These are phyloP conservation scores for Xanthorhoe designata DNA, from an alignment of 2,888 invertebrate species.

Conservation along the genomic window DNA sequence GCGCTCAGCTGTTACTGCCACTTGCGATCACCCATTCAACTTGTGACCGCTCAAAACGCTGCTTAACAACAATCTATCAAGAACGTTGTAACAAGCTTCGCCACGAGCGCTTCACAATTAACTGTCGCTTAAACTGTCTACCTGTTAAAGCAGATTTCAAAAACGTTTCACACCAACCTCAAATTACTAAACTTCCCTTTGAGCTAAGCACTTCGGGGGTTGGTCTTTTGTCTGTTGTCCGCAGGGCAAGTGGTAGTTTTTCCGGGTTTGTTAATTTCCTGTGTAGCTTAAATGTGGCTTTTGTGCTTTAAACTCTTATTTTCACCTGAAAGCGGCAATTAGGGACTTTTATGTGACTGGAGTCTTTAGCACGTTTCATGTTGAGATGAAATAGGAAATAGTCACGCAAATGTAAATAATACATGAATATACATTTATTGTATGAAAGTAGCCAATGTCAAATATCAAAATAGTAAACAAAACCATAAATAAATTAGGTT, in stretches of 20 bases:
- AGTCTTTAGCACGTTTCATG: not conserved
- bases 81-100: no score
- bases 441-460: no score
- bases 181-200: conserved; percentile 2
- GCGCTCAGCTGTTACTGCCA: no score
- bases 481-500: no score
- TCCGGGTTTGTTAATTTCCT: conserved; percentile 1
- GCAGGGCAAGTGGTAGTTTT: not conserved
- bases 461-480: no score
- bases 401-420: no score
- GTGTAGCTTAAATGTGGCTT: not conserved
- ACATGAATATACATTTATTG: no score
- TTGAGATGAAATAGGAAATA: not conserved
- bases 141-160: no score
- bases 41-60: not conserved
- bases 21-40: not conserved
- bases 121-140: no score
- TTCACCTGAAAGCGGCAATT: not conserved
- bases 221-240: not conserved
- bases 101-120: no score
- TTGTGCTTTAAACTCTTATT: not conserved
- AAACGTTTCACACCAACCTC: no score
- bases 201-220: not conserved
- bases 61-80: no score
- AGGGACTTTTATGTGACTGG: not conserved